phyloP scores from a whole-genome alignment of 2,797 vertebrate species.

The Centropyge bicolor region DNA sequence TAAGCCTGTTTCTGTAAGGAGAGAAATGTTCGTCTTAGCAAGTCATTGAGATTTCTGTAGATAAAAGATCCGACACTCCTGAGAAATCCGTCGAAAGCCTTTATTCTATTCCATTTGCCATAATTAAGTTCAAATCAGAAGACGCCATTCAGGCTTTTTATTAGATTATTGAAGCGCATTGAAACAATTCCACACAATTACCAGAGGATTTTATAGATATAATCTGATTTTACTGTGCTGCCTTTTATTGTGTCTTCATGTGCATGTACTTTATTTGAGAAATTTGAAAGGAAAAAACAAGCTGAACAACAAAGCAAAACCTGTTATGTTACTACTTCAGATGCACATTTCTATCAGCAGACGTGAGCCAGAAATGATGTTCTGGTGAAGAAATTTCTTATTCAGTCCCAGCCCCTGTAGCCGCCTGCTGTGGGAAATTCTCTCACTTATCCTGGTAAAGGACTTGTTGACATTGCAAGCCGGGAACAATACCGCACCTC shows the following conservation, averaged over 20 bases:
- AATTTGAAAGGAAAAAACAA: not conserved
- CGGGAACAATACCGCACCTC: slow-evolving; percentile 37
- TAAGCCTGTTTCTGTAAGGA: not conserved
- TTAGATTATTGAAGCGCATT: slow-evolving; percentile 15
- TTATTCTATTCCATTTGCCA: slow-evolving; percentile 23
- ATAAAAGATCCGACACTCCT: slow-evolving; percentile 31
- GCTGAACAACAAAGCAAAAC: slow-evolving; percentile 2
- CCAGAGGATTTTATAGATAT: slow-evolving; percentile 18
- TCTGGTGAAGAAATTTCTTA: not conserved
- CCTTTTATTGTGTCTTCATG: not conserved
- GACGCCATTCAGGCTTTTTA: slow-evolving; percentile 25
- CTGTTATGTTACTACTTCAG: not conserved
- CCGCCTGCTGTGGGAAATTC: slow-evolving; percentile 43
- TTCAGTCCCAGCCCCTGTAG: slow-evolving; percentile 19
- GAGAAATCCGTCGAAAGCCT: slow-evolving; percentile 28
- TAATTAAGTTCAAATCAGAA: slow-evolving; percentile 41
- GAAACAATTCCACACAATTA: slow-evolving; percentile 22
- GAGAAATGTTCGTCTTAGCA: slow-evolving; percentile 37
- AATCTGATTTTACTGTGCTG: slow-evolving; percentile 11
- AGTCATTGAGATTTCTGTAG: slow-evolving; percentile 40
- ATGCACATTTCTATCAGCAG: slow-evolving; percentile 27
- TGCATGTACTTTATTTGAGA: not conserved
- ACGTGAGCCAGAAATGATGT: slow-evolving; percentile 19
- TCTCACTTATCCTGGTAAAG: slow-evolving; percentile 52
- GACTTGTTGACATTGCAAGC: slow-evolving; percentile 57